phyloP scores from a whole-genome alignment of 2,113 vertebrate genomes.

The Burhinus bistriatus region DNA sequence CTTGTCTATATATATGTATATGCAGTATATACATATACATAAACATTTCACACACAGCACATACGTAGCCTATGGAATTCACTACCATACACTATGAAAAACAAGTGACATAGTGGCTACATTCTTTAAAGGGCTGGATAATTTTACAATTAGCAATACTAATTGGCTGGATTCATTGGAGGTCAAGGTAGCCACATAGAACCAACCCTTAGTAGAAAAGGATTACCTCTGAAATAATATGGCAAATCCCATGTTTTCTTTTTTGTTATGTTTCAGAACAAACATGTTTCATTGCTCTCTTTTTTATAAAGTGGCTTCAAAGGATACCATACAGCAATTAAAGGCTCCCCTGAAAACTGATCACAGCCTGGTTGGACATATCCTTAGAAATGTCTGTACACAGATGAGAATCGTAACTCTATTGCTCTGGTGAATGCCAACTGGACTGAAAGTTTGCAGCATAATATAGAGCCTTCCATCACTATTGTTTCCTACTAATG shows the following conservation, averaged over 20 bases:
- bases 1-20: not conserved
- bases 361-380: not conserved
- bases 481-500: not conserved
- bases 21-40: not conserved
- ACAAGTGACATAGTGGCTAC: not conserved
- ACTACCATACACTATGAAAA: not conserved
- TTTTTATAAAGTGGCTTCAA: not conserved
- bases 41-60: not conserved
- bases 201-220: not conserved
- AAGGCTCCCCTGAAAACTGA: not conserved
- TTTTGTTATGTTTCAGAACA: not conserved
- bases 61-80: not conserved
- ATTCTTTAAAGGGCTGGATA: not conserved
- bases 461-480: not conserved
- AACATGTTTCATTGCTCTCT: not conserved
- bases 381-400: not conserved
- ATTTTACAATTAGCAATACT: not conserved
- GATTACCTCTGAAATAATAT: not conserved
- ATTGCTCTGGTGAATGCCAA: not conserved
- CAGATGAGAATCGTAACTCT: not conserved
- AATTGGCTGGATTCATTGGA: not conserved
- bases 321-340: not conserved
- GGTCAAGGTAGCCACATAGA: not conserved
- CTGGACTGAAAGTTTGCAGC: not conserved
- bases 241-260: not conserved